A percentile compares a stretch with the other conserved stretches of the same genome.
Conservation (phyloP, 2,888 invertebrate genomes). For the Timema cristinae region DNA sequence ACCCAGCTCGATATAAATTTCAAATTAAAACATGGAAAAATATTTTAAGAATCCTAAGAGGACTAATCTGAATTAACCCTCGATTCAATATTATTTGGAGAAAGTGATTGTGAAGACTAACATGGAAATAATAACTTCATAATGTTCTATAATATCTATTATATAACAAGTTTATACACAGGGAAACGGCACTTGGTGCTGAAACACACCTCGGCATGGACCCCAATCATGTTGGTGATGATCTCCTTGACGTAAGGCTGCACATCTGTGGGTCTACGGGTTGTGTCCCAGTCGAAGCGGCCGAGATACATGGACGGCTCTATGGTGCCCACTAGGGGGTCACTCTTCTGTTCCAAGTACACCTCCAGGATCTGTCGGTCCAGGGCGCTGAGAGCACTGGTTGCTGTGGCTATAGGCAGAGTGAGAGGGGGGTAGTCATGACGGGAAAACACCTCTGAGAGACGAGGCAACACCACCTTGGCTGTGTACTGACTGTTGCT, state of each 20-base stretch:
- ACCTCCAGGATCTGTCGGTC: conserved; percentile 60
- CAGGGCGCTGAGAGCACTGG: conserved; percentile 40
- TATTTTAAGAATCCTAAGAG: too few relatives aligned
- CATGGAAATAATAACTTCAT: too few relatives aligned
- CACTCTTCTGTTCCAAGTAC: conserved; percentile 85
- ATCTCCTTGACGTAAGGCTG: conserved; percentile 87
- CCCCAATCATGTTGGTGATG: conserved; percentile 49
- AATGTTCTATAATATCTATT: too few relatives aligned
- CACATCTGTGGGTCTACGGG: conserved; percentile 70
- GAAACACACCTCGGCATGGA: conserved; percentile 25
- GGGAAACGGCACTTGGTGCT: too few relatives aligned
- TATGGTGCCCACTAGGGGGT: conserved; percentile 92
- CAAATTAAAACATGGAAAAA: too few relatives aligned
- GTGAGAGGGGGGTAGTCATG: conserved; percentile 73
- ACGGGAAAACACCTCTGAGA: conserved; percentile 62
- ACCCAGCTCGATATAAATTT: too few relatives aligned
- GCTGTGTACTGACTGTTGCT: conserved; percentile 86
- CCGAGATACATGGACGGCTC: conserved; percentile 95
- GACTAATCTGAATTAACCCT: too few relatives aligned
- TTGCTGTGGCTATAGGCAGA: conserved; percentile 59
- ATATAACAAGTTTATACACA: too few relatives aligned
- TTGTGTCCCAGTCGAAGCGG: conserved; percentile 78
- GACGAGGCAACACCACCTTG: conserved; percentile 65
- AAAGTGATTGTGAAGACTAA: too few relatives aligned
- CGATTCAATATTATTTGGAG: too few relatives aligned